Conservation (phyloP, 1,140 invertebrate species). For the Nautilus pompilius region DNA sequence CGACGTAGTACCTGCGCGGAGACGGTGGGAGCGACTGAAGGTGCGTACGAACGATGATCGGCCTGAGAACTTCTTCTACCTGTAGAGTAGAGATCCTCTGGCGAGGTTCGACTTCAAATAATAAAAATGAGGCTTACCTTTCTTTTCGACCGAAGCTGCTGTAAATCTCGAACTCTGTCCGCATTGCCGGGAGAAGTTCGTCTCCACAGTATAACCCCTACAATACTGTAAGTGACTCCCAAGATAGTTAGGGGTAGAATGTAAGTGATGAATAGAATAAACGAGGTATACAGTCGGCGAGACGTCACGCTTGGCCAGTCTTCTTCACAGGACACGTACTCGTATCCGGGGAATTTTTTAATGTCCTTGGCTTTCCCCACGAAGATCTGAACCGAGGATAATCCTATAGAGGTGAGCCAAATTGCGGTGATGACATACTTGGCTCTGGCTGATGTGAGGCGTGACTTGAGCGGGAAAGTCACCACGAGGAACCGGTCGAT, state of each 20-base stretch:
- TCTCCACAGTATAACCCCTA: conserved; percentile 51
- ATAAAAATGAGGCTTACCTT: conserved; percentile 54
- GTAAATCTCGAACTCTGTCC: conserved; percentile 54
- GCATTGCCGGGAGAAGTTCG: conserved; percentile 59
- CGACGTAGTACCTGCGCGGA: too few relatives aligned
- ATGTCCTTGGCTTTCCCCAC: conserved; percentile 48
- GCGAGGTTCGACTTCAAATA: too few relatives aligned
- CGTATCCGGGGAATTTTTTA: neutral
- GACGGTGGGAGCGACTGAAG: too few relatives aligned
- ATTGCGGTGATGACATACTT: conserved; percentile 53
- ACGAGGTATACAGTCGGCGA: conserved; percentile 54
- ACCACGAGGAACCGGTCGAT: conserved; percentile 47
- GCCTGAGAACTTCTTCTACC: too few relatives aligned
- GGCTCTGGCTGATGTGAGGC: conserved; percentile 29
- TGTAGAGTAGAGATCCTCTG: too few relatives aligned
- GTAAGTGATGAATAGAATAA: conserved; percentile 59
- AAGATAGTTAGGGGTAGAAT: conserved; percentile 57
- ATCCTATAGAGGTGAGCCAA: conserved; percentile 53
- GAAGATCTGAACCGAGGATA: conserved; percentile 56
- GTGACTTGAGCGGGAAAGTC: conserved; percentile 38
- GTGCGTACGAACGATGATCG: too few relatives aligned
- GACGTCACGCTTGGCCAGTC: conserved; percentile 28
- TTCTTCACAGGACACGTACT: conserved; percentile 27
- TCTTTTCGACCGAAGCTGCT: conserved; percentile 56
- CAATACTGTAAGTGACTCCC: conserved; percentile 56